Evolutionary conservation across 2,888 invertebrate genomes (phyloP).

Genomic region (Amitus sp.): DNA sequence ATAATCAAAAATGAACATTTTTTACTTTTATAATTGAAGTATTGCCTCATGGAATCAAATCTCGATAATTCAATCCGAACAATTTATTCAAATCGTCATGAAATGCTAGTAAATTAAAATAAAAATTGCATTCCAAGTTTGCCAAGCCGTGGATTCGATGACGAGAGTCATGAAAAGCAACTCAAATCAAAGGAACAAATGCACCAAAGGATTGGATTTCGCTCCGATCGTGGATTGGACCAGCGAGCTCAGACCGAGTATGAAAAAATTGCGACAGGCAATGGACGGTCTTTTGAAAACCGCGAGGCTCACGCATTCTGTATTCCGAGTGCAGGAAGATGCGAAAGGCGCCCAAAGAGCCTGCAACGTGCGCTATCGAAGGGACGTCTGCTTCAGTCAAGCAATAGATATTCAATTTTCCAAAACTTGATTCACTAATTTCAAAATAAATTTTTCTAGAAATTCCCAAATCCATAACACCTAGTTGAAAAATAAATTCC

Average conservation of each 20-base stretch:
- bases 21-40: no score
- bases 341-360: slow-evolving; percentile 79
- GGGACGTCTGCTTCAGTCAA: slow-evolving; percentile 93
- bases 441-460: no score
- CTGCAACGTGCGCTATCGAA: slow-evolving; percentile 78
- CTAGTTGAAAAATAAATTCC: no score
- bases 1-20: no score
- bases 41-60: no score
- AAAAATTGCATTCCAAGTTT: slow-evolving; percentile 48
- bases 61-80: no score
- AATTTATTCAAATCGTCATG: no score
- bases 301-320: slow-evolving; percentile 83
- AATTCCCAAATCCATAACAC: no score
- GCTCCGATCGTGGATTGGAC: slow-evolving; percentile 79
- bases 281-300: slow-evolving; percentile 81
- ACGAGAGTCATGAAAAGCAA: slow-evolving; percentile 69
- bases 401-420: slow-evolving; percentile 82
- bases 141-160: slow-evolving; percentile 69
- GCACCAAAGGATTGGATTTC: slow-evolving; percentile 76
- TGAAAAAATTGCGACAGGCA: slow-evolving; percentile 82
- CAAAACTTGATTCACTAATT: no score
- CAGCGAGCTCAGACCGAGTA: slow-evolving; percentile 80
- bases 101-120: no score
- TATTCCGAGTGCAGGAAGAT: slow-evolving; percentile 83
- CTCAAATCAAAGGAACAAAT: slow-evolving; percentile 73